phyloP scores from a whole-genome alignment of 1,140 invertebrate species.

The Aphis gossypii region DNA sequence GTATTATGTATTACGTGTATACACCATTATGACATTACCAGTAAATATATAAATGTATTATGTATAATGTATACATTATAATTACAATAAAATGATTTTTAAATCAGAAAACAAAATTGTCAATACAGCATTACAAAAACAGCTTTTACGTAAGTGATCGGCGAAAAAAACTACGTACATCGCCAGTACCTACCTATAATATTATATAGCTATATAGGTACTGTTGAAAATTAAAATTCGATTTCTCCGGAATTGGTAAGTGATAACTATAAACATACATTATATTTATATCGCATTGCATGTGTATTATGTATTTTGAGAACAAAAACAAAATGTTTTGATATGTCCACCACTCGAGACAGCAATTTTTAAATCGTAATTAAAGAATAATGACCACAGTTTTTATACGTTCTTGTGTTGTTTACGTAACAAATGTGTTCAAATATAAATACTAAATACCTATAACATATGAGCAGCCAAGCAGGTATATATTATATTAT shows the following conservation, averaged over 20 bases:
- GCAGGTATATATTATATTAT: neutral
- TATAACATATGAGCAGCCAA: neutral
- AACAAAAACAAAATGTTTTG: neutral
- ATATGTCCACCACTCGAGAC: neutral
- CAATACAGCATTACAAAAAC: neutral
- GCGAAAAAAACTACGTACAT: no score
- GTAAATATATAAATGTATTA: neutral
- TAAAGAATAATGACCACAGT: neutral
- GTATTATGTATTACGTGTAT: neutral
- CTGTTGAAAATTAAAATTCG: no score
- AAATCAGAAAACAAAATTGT: neutral
- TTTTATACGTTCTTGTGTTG: neutral
- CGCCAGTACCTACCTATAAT: no score
- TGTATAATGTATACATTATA: neutral
- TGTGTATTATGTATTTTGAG: neutral
- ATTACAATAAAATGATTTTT: neutral
- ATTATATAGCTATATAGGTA: no score
- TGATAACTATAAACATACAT: no score
- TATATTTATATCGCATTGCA: neutral
- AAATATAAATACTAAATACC: conserved; percentile 12
- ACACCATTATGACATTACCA: neutral
- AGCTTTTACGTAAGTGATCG: neutral
- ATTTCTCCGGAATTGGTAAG: no score
- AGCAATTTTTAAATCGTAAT: conserved; percentile 18
- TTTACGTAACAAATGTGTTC: neutral